phyloP scores from a whole-genome alignment of 2,797 vertebrate genomes.

The Pachyuromys duprasi region DNA sequence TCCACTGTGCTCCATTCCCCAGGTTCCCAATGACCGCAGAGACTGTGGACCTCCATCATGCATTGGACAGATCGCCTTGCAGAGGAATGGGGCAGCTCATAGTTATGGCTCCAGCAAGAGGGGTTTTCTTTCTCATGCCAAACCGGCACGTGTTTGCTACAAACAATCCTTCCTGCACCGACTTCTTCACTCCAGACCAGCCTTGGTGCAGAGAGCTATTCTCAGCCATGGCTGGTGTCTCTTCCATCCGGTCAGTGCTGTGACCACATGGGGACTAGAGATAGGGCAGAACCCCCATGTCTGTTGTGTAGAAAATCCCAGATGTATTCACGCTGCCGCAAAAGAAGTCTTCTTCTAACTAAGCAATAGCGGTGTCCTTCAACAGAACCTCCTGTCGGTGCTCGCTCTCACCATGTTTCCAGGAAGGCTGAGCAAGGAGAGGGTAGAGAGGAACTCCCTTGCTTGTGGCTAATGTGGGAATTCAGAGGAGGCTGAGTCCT shows the following conservation, averaged over 20 bases:
- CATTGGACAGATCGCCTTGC: conserved; percentile 92
- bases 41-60: conserved; percentile 90
- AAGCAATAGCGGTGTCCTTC: neutral
- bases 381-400: neutral
- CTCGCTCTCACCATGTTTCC: conserved; percentile 9
- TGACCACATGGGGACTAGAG: conserved; percentile 89
- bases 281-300: neutral
- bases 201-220: conserved; percentile 93
- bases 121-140: conserved; percentile 94
- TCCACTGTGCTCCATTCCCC: conserved; percentile 88
- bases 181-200: conserved; percentile 93
- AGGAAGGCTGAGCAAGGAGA: neutral
- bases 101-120: conserved; percentile 89
- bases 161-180: conserved; percentile 94
- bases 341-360: neutral
- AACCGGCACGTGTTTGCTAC: conserved; percentile 94
- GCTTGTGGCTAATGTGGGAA: neutral
- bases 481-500: neutral
- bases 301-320: conserved; percentile 11
- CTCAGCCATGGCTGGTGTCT: conserved; percentile 92
- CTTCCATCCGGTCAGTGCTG: conserved; percentile 91
- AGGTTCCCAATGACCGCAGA: conserved; percentile 80
- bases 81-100: conserved; percentile 87
- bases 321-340: conserved; percentile 5
- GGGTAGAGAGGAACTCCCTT: neutral